Conservation (phyloP, 2,888 invertebrate genomes). For the Ctena decussata region DNA sequence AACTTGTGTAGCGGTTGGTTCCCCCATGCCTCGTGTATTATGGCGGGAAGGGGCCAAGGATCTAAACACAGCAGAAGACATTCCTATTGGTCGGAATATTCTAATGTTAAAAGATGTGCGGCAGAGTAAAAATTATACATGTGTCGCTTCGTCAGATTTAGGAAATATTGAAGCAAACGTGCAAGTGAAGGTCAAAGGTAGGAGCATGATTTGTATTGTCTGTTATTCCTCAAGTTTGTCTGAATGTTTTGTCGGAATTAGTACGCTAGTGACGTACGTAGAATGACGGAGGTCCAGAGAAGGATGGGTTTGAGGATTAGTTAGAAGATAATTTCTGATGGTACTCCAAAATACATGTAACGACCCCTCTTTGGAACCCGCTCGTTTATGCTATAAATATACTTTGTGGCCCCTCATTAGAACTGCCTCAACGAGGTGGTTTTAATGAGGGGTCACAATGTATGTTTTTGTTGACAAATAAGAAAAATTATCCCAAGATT, state of each 20-base stretch:
- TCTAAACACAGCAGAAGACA: conserved; percentile 92
- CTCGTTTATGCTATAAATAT: no score
- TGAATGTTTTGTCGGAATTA: background rate
- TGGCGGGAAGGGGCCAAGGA: conserved; percentile 89
- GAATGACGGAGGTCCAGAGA: no score
- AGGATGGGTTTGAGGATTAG: no score
- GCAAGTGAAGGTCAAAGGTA: conserved; percentile 98
- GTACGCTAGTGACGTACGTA: background rate
- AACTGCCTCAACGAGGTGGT: no score
- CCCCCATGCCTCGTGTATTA: conserved; percentile 99
- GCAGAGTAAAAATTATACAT: conserved; percentile 98
- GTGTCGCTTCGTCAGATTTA: conserved; percentile 97
- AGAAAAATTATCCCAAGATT: no score
- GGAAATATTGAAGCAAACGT: conserved; percentile 95
- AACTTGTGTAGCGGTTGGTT: conserved; percentile 98
- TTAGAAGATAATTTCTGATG: no score
- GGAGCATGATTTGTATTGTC: conserved; percentile 34
- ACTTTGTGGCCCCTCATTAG: no score
- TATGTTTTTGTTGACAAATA: no score
- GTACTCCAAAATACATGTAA: no score
- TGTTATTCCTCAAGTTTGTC: background rate
- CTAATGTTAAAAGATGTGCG: conserved; percentile 95
- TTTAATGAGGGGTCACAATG: no score
- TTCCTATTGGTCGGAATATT: conserved; percentile 91
- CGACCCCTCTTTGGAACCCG: no score